Evolutionary conservation across 2,888 invertebrate species (phyloP).

Genomic region (Podabrus alpinus): DNA sequence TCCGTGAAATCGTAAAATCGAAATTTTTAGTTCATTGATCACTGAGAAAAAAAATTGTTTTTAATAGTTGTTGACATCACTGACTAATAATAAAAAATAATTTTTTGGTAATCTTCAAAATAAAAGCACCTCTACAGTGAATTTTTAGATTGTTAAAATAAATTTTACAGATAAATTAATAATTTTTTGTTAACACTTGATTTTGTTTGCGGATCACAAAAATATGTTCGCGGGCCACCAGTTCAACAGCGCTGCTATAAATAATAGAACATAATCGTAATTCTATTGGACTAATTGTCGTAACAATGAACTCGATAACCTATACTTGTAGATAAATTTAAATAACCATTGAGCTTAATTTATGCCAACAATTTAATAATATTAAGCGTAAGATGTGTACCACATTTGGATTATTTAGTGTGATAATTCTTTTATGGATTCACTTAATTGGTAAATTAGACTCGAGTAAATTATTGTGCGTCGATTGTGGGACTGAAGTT

Average conservation of each 20-base stretch:
- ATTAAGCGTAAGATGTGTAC: neutral
- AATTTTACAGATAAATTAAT: no score
- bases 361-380: neutral
- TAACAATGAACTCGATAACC: neutral
- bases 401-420: neutral
- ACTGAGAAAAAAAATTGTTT: no score
- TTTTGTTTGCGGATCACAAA: no score
- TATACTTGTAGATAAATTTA: neutral
- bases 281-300: neutral
- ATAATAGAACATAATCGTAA: neutral
- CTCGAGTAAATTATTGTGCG: neutral
- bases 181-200: no score
- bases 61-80: no score
- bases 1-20: no score
- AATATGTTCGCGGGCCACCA: neutral
- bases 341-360: neutral
- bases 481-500: neutral
- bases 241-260: neutral
- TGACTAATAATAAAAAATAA: no score
- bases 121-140: no score
- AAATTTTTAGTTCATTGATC: no score
- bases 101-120: no score
- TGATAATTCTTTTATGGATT: neutral
- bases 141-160: no score
- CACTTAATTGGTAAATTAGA: neutral